Evolutionary conservation across 2,888 invertebrate genomes (phyloP), one percentile per base, ranked within the genome.

Genomic region (Quadriops clusia): DNA sequence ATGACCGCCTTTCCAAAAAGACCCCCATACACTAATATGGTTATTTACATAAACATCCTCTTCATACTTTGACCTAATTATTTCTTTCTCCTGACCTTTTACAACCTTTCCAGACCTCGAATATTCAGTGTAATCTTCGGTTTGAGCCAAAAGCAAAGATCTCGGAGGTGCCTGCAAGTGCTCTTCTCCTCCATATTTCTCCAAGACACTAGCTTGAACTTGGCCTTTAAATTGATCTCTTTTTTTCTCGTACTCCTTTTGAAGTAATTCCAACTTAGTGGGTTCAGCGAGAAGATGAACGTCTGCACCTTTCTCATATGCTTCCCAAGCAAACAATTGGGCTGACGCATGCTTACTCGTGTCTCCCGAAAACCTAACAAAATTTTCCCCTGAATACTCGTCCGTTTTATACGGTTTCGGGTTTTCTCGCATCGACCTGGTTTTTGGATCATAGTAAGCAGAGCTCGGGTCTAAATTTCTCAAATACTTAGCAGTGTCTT

Each of bases 381-480:
- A 93, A 64, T 99, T 99, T 64, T 98, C 98, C 15, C 98, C 98
- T 11, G 80, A 74, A 64, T 90, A 54, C 51, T 34, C 43, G 31
- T 57, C 54, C 40, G 58, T 58, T 23, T 40, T 47, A 12, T 27
- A 40, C 10, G 58, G 58, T 41, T 59, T 59, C 9, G 61, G 61
- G 49, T 60, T 57, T 43, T 95, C 95, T 40, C 98, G 77, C 98
- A 98, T 98, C 0, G 97, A 90, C 34, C 98, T 71, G 0, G 97
- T 95, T 65, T 98, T 98, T 0, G 98, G 98, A 63, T 98, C 98
- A 60, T 98, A 98, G 64, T 94, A 95, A 0, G 98, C 97, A 0
- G 95, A 97, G 57, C 93, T 90, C 0, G 89, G 86, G 65, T 97
- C 94, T 50, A 98, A 66, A 60, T 98, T 99, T 33, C 93, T 70